A percentile compares a stretch with the other conserved stretches of the same genome.
Conservation (phyloP, 2,888 invertebrate genomes). For the Drosophila mimetica region DNA sequence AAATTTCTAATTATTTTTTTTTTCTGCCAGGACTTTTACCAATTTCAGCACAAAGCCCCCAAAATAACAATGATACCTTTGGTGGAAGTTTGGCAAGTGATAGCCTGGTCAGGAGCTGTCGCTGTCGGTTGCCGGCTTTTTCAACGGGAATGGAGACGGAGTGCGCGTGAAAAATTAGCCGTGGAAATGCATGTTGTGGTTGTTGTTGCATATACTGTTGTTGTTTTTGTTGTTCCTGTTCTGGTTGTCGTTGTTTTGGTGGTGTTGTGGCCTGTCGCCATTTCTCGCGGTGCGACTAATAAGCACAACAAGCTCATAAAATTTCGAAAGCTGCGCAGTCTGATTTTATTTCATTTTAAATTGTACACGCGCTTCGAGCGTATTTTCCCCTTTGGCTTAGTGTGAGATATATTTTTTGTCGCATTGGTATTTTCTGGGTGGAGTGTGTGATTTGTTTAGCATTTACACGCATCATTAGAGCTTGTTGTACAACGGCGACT, state of each 20-base stretch:
- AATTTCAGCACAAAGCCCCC: slow-evolving; percentile 5
- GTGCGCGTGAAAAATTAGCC: slow-evolving; percentile 75
- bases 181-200: slow-evolving; percentile 72
- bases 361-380: slow-evolving; percentile 65
- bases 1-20: too few species aligned
- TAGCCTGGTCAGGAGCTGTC: slow-evolving; percentile 76
- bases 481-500: slow-evolving; percentile 54
- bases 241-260: slow-evolving; percentile 40
- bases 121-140: slow-evolving; percentile 49
- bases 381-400: slow-evolving; percentile 37
- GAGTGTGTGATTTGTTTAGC: slow-evolving; percentile 52
- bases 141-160: slow-evolving; percentile 46
- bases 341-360: slow-evolving; percentile 72
- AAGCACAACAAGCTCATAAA: slow-evolving; percentile 78
- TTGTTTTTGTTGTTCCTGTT: slow-evolving; percentile 38
- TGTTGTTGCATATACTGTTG: slow-evolving; percentile 48
- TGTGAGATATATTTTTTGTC: slow-evolving; percentile 10
- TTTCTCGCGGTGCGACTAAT: slow-evolving; percentile 74
- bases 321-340: slow-evolving; percentile 72
- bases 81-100: slow-evolving; percentile 16
- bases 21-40: too few species aligned
- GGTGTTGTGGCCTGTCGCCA: slow-evolving; percentile 74
- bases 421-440: neutral
- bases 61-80: slow-evolving; percentile 16
- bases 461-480: slow-evolving; percentile 75